A percentile compares a stretch with the other conserved stretches of the same genome.
Conservation (phyloP, 2,113 vertebrate species). For the Heptranchias perlo region DNA sequence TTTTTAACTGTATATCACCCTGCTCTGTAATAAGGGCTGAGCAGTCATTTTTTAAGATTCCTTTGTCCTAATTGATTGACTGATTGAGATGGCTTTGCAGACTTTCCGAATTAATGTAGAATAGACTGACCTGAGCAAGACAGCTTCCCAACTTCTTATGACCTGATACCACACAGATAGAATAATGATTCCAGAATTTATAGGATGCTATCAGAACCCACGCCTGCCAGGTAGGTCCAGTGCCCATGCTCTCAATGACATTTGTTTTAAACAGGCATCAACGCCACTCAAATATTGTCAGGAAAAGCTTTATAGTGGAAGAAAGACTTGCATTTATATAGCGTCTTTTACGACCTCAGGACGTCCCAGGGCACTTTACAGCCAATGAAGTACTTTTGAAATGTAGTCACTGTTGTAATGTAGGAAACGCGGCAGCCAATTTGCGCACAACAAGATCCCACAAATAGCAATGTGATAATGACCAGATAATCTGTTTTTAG, state of each 20-base stretch:
- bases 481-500: too few relatives aligned
- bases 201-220: not conserved
- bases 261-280: not conserved
- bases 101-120: not conserved
- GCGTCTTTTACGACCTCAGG: too few relatives aligned
- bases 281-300: not conserved
- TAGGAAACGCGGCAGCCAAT: too few relatives aligned
- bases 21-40: not conserved
- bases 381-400: too few relatives aligned
- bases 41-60: not conserved
- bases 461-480: too few relatives aligned
- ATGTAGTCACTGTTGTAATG: too few relatives aligned
- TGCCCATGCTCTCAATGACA: not conserved
- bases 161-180: not conserved
- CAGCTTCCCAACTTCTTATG: not conserved
- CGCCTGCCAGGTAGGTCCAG: not conserved
- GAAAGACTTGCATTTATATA: too few relatives aligned
- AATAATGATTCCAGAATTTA: not conserved
- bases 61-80: not conserved
- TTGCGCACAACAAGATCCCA: too few relatives aligned
- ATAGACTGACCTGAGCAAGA: not conserved
- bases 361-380: too few relatives aligned
- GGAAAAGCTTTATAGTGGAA: not conserved
- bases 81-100: not conserved
- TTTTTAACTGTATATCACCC: not conserved